Evolutionary conservation across 2,888 invertebrate species (phyloP).

Genomic region (Lamellibrachia satsuma): DNA sequence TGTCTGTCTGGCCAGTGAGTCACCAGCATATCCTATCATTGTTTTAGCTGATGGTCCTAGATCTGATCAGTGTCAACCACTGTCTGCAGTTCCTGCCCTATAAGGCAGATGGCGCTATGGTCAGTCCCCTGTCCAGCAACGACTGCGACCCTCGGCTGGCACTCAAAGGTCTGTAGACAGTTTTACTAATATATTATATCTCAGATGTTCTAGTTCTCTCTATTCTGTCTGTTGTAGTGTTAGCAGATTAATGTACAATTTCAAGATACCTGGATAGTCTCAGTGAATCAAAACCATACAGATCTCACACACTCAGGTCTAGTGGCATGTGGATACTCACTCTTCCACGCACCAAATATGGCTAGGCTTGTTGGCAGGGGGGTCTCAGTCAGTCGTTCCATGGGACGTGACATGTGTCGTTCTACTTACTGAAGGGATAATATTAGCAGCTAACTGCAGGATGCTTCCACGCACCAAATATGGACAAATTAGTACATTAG

Average conservation of each 20-base stretch:
- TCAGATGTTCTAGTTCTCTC: neutral
- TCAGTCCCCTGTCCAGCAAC: constrained; percentile 56
- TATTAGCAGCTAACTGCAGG: no score
- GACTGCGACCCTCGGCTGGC: constrained; percentile 54
- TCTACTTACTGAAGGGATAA: no score
- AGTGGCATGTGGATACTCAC: no score
- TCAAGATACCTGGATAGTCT: no score
- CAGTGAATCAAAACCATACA: no score
- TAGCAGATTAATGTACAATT: neutral
- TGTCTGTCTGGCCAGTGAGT: neutral
- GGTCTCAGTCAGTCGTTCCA: no score
- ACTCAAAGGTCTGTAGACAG: constrained; percentile 55
- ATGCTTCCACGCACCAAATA: no score
- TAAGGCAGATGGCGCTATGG: constrained; percentile 63
- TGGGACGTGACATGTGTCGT: no score
- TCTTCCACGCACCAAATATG: no score
- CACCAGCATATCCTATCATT: neutral
- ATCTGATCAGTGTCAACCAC: constrained; percentile 56
- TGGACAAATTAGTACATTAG: no score
- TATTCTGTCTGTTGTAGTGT: neutral
- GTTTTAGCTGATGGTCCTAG: constrained; percentile 60
- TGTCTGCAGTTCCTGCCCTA: constrained; percentile 61
- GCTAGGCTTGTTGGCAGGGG: no score
- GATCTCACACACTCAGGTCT: no score
- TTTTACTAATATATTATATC: neutral